phyloP scores from a whole-genome alignment of 2,113 vertebrate species.

The Plestiodon gilberti region DNA sequence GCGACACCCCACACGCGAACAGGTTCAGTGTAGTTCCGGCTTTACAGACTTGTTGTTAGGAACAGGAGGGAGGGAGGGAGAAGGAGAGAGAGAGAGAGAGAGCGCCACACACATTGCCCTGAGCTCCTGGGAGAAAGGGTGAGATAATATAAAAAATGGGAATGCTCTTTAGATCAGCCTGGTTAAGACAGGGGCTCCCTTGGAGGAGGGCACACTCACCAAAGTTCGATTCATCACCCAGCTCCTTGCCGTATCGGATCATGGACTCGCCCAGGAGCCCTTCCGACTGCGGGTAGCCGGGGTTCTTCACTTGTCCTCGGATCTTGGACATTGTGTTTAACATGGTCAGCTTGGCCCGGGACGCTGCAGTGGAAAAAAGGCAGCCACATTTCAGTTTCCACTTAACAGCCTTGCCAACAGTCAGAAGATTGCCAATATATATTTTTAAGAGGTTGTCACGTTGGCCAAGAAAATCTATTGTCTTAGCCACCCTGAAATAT shows the following conservation, averaged over 20 bases:
- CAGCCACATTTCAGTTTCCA: constrained; percentile 8
- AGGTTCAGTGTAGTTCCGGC: too few species aligned
- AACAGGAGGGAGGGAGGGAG: background rate
- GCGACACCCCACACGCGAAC: too few species aligned
- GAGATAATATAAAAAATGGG: background rate
- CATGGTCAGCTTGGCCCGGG: constrained; percentile 96
- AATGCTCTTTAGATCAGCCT: background rate
- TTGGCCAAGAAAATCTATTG: constrained; percentile 3
- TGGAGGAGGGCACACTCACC: constrained; percentile 77
- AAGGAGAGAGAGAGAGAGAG: background rate
- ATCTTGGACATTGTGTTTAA: constrained; percentile 98
- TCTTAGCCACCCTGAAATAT: constrained; percentile 30
- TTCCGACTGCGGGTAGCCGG: constrained; percentile 95
- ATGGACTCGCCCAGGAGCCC: constrained; percentile 96
- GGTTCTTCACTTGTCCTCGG: constrained; percentile 96
- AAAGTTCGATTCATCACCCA: constrained; percentile 96
- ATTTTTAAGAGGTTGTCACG: background rate
- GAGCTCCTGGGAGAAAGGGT: too few species aligned
- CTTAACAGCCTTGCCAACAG: background rate
- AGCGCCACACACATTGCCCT: too few species aligned
- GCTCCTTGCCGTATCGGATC: constrained; percentile 91
- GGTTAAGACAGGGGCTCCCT: background rate
- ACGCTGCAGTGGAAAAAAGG: constrained; percentile 77
- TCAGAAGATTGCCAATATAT: background rate
- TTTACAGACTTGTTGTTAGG: too few species aligned